These are phyloP conservation scores for Aegotheles bennettii DNA, from an alignment of 2,113 vertebrate species.

Conservation along the genomic window DNA sequence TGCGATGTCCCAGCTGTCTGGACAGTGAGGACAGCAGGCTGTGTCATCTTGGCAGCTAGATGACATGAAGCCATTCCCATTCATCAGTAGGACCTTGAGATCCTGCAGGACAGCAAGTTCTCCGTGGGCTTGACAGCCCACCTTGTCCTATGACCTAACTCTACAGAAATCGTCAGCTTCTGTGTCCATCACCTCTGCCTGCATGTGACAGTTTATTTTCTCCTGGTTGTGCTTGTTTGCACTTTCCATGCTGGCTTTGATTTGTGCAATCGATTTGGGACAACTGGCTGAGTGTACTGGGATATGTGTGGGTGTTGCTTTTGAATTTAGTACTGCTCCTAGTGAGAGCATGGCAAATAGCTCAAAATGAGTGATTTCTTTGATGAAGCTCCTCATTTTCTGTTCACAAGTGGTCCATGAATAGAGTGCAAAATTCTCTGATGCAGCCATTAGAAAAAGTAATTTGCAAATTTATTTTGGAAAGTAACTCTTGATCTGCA, in stretches of 20 bases:
- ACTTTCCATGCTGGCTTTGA: background rate
- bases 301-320: background rate
- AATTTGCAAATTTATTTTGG: background rate
- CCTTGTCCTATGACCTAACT: background rate
- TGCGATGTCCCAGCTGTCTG: background rate
- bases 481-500: background rate
- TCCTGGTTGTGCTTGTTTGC: background rate
- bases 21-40: background rate
- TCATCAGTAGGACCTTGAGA: rapidly evolving
- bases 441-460: background rate
- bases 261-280: background rate
- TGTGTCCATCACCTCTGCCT: background rate
- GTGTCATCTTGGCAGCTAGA: background rate
- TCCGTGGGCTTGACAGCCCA: background rate
- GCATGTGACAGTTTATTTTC: background rate
- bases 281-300: background rate
- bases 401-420: background rate
- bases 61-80: background rate
- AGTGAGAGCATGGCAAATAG: background rate
- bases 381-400: background rate
- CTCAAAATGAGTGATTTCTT: background rate
- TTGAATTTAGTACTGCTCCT: background rate
- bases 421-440: background rate
- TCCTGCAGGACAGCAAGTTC: background rate
- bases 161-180: background rate